phyloP scores from a whole-genome alignment of 2,797 vertebrate genomes.

The Mormyrus hasselquistii region DNA sequence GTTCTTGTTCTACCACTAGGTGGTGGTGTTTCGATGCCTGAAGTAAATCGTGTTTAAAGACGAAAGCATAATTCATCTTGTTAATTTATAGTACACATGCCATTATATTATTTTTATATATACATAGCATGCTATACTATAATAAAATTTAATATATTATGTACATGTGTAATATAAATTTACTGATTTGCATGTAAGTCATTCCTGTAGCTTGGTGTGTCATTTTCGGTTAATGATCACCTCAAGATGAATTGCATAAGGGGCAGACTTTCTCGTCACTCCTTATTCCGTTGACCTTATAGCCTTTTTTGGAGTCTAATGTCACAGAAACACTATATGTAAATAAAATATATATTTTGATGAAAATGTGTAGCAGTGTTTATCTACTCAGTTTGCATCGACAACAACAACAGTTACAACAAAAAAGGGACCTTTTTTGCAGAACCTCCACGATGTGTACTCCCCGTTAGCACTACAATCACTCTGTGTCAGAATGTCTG shows the following conservation, averaged over 20 bases:
- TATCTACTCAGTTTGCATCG: not conserved
- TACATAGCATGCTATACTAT: not conserved
- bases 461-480: not conserved
- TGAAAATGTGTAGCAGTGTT: not conserved
- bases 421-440: not conserved
- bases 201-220: not conserved
- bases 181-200: not conserved
- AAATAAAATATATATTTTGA: not conserved
- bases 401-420: not conserved
- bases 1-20: not conserved
- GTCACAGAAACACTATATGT: not conserved
- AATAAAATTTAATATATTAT: not conserved
- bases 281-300: not conserved
- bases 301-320: not conserved
- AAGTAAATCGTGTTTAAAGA: not conserved
- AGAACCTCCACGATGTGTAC: not conserved
- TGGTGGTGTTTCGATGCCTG: not conserved
- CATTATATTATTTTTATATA: not conserved
- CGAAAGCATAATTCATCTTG: not conserved
- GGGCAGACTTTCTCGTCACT: not conserved
- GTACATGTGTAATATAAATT: not conserved
- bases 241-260: not conserved
- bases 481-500: not conserved
- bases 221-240: not conserved
- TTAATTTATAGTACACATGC: not conserved